Base-by-base conservation (phyloP, 2,113 vertebrate genomes). In the Microcebus griseorufus region DNA sequence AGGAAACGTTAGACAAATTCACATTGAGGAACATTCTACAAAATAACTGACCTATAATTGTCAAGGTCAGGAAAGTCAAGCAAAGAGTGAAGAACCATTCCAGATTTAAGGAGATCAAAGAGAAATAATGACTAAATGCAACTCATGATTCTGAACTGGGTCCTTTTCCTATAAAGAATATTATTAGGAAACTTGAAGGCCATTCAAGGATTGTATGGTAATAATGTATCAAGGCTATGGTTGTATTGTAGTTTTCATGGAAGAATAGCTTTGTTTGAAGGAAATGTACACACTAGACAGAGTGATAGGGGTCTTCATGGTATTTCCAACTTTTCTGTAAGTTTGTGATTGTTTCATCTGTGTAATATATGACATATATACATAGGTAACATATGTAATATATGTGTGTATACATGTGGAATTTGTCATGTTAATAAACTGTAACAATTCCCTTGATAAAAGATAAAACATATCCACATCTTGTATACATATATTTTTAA, bases 171-270 rank as follows among this genome's bases (percentile, higher is more conserved):
- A 51, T n/a, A 72, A 64, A 45, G 10, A 23, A 22, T 70, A 27
- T 48, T 67, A 53, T 60, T 53, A 67, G 51, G 48, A 92, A 90
- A 91, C 39, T 45, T 90, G 29, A 83, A 60, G 79, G 37, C 62
- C 58, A 22, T 55, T 75, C 83, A 34, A 72, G 32, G 53, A 79
- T 39, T 80, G 25, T 25, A 69, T 45, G 27, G 70, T 62, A 34
- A 37, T 69, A 83, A 85, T 20, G 25, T 34, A 75, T 45, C 11
- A 39, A 95, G 65, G 70, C 39, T 6, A 76, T n/a, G 42, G 13
- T 37, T n/a, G 7, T n/a, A 64, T 80, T 84, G 16, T 73, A 22
- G 48, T 97, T 94, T 94, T 94, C 70, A 85, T 39, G n/a, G 67
- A 92, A 89, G 42, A 95, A 92, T 17, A 22, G 16, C 88, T 73